These are phyloP conservation scores for Stegophylla sp. DNA, from an alignment of 2,888 invertebrate genomes.

Conservation along the genomic window DNA sequence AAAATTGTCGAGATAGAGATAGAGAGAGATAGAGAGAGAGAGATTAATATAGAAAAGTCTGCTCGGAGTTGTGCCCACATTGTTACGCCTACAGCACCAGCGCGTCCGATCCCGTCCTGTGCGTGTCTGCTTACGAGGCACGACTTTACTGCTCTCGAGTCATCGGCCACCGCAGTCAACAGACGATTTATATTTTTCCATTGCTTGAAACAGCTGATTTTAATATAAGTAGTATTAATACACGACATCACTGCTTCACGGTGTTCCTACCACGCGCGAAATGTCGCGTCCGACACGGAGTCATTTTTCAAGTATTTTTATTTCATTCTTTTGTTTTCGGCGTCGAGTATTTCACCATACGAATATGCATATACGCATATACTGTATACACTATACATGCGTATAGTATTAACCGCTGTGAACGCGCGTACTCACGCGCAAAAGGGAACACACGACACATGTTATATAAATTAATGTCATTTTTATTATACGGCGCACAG, in stretches of 20 bases:
- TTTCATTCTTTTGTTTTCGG: background rate
- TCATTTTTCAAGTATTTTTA: constrained; percentile 38
- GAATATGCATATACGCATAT: too few species aligned
- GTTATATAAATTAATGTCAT: too few species aligned
- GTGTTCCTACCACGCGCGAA: constrained; percentile 5
- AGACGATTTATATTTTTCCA: constrained; percentile 2
- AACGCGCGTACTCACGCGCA: too few species aligned
- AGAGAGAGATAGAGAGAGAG: background rate
- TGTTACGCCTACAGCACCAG: constrained; percentile 26
- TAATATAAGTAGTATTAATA: too few species aligned
- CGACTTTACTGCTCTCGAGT: background rate
- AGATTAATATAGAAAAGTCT: constrained; percentile 32
- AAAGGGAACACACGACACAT: too few species aligned
- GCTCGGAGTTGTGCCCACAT: constrained; percentile 35
- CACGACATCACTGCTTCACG: too few species aligned
- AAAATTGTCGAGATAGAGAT: background rate
- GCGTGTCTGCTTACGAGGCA: too few species aligned
- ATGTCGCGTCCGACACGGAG: constrained; percentile 33
- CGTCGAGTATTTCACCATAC: background rate
- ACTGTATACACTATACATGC: too few species aligned
- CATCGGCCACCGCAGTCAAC: background rate
- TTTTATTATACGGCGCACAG: too few species aligned
- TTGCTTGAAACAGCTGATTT: too few species aligned
- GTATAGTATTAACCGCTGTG: too few species aligned
- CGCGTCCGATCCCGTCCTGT: constrained; percentile 13